A percentile compares a stretch with the other conserved stretches of the same genome.
phyloP scores from a whole-genome alignment of 2,888 invertebrate species.

The Cantharis flavilabris region DNA sequence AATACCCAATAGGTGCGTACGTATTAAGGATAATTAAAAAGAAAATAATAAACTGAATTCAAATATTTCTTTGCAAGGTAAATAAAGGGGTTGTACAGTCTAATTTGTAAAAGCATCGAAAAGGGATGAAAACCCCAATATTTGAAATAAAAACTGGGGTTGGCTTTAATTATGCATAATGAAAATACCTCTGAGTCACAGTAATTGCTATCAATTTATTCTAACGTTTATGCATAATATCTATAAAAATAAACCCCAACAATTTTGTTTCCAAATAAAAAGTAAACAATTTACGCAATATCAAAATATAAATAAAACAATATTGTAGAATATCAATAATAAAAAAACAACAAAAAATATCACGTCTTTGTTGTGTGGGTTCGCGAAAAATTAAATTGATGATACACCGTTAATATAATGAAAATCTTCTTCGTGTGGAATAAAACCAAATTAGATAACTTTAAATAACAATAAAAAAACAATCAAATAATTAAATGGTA shows the following conservation, averaged over 20 bases:
- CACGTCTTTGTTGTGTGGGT: constrained; percentile 6
- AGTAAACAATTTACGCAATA: not conserved
- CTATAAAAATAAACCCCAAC: not conserved
- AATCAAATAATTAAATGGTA: not conserved
- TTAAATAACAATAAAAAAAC: not conserved
- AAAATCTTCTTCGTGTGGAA: not conserved
- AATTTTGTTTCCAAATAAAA: not conserved
- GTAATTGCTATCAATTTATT: not conserved
- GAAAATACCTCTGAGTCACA: constrained; percentile 29
- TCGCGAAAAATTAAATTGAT: not conserved
- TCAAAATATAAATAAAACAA: not conserved
- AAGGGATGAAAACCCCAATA: constrained; percentile 5
- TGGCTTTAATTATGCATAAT: constrained; percentile 24
- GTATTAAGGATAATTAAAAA: not conserved
- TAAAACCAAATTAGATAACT: not conserved
- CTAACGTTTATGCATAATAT: not conserved
- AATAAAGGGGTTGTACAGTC: not conserved
- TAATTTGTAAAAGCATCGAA: not conserved
- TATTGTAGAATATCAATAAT: not conserved
- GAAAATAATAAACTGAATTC: not conserved
- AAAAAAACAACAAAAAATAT: not conserved
- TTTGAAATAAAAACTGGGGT: constrained; percentile 19
- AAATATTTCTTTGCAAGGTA: not conserved
- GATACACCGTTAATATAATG: not conserved
- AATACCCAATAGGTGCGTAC: not conserved